phyloP scores from a whole-genome alignment of 2,113 vertebrate species.

The Forbesichthys agassizii region DNA sequence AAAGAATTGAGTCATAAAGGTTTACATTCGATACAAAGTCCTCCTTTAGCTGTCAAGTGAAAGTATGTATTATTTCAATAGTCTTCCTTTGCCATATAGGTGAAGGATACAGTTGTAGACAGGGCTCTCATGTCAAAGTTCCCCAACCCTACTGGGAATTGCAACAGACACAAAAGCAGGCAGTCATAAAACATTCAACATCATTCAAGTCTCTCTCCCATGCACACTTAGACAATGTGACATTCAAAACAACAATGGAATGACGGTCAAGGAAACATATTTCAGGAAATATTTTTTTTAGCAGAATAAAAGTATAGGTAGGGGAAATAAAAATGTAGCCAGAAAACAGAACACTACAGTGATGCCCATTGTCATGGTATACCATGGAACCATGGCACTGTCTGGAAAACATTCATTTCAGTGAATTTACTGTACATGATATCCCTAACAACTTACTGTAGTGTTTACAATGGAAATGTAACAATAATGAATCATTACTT shows the following conservation, averaged over 20 bases:
- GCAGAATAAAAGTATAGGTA: conserved; percentile 38
- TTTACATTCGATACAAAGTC: background rate
- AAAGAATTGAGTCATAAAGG: too few species aligned
- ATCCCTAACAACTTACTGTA: background rate
- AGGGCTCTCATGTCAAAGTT: conserved; percentile 42
- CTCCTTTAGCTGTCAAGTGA: conserved; percentile 25
- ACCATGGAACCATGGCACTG: background rate
- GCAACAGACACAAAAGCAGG: conserved; percentile 65
- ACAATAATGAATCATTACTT: too few species aligned
- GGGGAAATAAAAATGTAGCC: background rate
- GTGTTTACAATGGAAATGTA: too few species aligned
- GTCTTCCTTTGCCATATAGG: conserved; percentile 35
- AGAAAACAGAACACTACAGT: conserved; percentile 34
- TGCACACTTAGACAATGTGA: conserved; percentile 70
- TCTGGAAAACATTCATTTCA: background rate
- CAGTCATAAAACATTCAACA: conserved; percentile 81
- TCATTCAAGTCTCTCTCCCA: conserved; percentile 70
- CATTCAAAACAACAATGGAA: conserved; percentile 70
- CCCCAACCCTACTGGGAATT: conserved; percentile 42
- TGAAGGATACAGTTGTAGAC: conserved; percentile 9
- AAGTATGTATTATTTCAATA: conserved; percentile 22
- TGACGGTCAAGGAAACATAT: conserved; percentile 58
- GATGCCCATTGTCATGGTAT: conserved; percentile 39
- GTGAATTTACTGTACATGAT: conserved; percentile 13
- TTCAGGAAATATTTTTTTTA: conserved; percentile 57